Conservation (phyloP, 2,797 vertebrate species). For the Anguilla pacifica region DNA sequence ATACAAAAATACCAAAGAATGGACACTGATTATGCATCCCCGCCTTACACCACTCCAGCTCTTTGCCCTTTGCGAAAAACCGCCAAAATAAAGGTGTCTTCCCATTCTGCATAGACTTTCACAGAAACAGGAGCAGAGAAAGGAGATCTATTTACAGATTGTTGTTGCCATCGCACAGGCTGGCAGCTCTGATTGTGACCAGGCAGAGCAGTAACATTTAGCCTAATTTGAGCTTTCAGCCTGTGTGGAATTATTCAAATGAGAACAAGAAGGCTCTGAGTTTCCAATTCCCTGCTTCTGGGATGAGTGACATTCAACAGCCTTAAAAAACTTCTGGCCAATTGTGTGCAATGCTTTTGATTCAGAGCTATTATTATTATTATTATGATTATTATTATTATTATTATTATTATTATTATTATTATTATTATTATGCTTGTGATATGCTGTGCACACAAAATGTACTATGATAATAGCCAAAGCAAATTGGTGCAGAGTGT, state of each 20-base stretch:
- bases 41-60: background rate
- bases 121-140: background rate
- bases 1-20: background rate
- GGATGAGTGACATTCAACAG: constrained; percentile 1
- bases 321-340: background rate
- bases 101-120: background rate
- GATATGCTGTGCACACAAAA: background rate
- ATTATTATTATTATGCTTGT: background rate
- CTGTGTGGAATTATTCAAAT: background rate
- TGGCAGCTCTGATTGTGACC: constrained; percentile 7
- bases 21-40: constrained; percentile 26
- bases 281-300: background rate
- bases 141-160: constrained; percentile 4
- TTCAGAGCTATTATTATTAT: background rate
- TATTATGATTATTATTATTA: background rate
- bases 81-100: background rate
- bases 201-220: background rate
- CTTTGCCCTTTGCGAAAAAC: background rate
- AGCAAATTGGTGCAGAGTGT: background rate
- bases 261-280: background rate
- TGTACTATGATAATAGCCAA: background rate
- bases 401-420: background rate
- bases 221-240: background rate
- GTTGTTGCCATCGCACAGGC: background rate
- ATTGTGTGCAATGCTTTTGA: background rate